These are phyloP conservation scores for Hippoglossus stenolepis DNA, from an alignment of 2,113 vertebrate species.

Conservation along the genomic window DNA sequence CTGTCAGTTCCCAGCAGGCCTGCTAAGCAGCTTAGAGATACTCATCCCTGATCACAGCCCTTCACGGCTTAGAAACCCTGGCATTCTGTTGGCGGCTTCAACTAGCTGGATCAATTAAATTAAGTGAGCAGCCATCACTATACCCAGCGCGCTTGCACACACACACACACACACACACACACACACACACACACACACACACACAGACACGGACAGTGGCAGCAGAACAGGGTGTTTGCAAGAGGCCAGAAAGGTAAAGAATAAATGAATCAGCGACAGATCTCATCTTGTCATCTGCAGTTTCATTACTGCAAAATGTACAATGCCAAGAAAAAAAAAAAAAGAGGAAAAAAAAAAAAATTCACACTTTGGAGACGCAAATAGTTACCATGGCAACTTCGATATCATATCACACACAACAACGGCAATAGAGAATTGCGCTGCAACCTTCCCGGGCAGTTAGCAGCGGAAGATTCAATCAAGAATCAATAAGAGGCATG, in stretches of 20 bases:
- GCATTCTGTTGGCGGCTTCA: slow-evolving; percentile 64
- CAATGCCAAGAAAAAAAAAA: slow-evolving; percentile 11
- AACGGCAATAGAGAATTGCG: slow-evolving; percentile 38
- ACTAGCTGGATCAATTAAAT: slow-evolving; percentile 76
- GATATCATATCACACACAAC: slow-evolving; percentile 57
- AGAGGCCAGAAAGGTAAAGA: slow-evolving; percentile 34
- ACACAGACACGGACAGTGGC: slow-evolving; percentile 2
- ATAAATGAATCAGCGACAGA: slow-evolving; percentile 41
- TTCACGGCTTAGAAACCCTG: slow-evolving; percentile 67
- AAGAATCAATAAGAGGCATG: slow-evolving; percentile 39
- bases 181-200: not conserved
- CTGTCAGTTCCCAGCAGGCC: slow-evolving; percentile 71
- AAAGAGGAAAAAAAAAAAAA: not conserved
- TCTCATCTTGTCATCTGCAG: slow-evolving; percentile 37
- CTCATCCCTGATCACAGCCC: slow-evolving; percentile 77
- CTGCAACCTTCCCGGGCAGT: slow-evolving; percentile 42
- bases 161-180: not conserved
- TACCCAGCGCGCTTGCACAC: not conserved
- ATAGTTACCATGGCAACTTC: slow-evolving; percentile 77
- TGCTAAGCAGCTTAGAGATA: slow-evolving; percentile 80
- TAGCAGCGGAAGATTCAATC: slow-evolving; percentile 41
- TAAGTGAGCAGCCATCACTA: slow-evolving; percentile 65
- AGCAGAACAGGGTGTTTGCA: not conserved
- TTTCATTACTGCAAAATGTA: slow-evolving; percentile 45
- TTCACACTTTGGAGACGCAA: slow-evolving; percentile 64